Base-by-base conservation (phyloP, 1,140 invertebrate species). In the Drosophila albomicans region DNA sequence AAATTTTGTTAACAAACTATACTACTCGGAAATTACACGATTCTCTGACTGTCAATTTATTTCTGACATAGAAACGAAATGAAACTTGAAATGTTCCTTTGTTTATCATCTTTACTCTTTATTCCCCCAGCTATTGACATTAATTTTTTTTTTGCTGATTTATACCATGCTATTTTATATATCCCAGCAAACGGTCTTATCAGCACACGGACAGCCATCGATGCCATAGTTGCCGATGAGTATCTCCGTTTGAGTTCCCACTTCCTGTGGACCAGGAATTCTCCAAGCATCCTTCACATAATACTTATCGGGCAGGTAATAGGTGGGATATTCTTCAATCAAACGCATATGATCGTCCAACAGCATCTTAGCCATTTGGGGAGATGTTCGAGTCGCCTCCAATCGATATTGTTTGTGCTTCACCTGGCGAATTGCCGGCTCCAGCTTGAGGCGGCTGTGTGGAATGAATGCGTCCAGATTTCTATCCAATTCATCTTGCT, bases 161-260 rank as follows among this genome's bases (percentile, higher is more conserved):
- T 38, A 8, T 10, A 38, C 35, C 59, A 25, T 3, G 4, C 20
- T 66, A 75, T 20, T 66, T 32, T 64, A 71, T 0, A 77, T 49
- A 45, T 88, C 85, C 66, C 76, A 88, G 71, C 85, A 88, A 4
- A 73, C 70, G 0, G 35, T 28, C 32, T 89, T 89, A 0, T 81
- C 49, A 0, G 43, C 5, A 57, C 85, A 89, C n/a, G 85, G 81
- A 74, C 85, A 89, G 8, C 81, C 85, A 20, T 90, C 85, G 59
- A 90, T 63, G 20, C 85, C 85, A 11, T 51, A 89, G 5, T n/a
- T 67, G 11, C 86, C 86, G 6, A 89, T 79, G 0, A 10, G 41
- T 1, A 76, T 51, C 1, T 88, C 85, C 2, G 85, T 89, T 51
- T 89, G 85, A 0, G 85, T 89, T 6, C 49, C 51, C 75, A 63